Evolutionary conservation across 2,888 invertebrate genomes (phyloP).

Genomic region (Formica aserva): DNA sequence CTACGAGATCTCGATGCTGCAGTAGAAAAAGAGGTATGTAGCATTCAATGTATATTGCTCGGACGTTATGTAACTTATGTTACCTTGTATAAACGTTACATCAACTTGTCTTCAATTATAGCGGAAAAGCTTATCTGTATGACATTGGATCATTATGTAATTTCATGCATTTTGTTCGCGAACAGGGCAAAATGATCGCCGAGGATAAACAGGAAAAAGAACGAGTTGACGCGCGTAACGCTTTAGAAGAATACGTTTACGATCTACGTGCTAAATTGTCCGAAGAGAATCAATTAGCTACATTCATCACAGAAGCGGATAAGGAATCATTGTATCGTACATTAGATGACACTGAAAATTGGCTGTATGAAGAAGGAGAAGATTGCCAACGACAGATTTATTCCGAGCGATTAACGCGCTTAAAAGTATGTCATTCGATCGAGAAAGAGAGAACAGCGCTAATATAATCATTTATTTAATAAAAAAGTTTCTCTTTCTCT

Average conservation of each 20-base stretch:
- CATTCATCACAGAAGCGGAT: slow-evolving; percentile 91
- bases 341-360: slow-evolving; percentile 95
- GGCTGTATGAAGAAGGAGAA: slow-evolving; percentile 99
- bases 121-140: neutral
- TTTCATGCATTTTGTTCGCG: slow-evolving; percentile 50
- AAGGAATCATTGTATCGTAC: slow-evolving; percentile 88
- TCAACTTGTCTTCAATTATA: slow-evolving; percentile 7
- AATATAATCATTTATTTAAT: neutral
- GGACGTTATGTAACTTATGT: neutral
- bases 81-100: slow-evolving; percentile 1
- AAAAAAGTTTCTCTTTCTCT: neutral
- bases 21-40: slow-evolving; percentile 92
- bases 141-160: slow-evolving; percentile 3
- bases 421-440: slow-evolving; percentile 75
- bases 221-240: slow-evolving; percentile 97
- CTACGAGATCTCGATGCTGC: slow-evolving; percentile 91
- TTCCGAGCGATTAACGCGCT: slow-evolving; percentile 78
- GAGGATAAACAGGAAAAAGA: slow-evolving; percentile 97
- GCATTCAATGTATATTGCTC: neutral
- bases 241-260: slow-evolving; percentile 99
- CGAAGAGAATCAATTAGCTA: slow-evolving; percentile 91
- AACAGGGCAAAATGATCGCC: slow-evolving; percentile 92
- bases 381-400: slow-evolving; percentile 94
- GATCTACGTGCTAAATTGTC: slow-evolving; percentile 96
- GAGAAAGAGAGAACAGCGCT: neutral